Evolutionary conservation across 2,888 invertebrate genomes (phyloP), one percentile per base, ranked within the genome.

Genomic region (Augochlorella aurata): DNA sequence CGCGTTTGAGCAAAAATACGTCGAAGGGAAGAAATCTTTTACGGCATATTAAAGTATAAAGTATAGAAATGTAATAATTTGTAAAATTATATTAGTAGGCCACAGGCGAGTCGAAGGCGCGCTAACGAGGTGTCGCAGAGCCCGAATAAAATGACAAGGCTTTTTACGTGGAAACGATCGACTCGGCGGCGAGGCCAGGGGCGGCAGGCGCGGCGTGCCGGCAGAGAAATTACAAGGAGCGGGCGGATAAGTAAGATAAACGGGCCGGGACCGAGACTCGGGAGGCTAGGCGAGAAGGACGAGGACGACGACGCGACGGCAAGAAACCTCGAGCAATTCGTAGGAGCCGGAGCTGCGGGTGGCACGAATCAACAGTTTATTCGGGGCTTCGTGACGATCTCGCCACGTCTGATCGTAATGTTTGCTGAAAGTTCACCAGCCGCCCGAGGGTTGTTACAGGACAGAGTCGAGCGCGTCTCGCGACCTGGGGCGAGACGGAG

Each of bases 361-460:
- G 79, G 52, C 72, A 70, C 86, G 86, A 88, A 87, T 87, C 88
- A 88, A 88, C 87, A 88, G 86, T 88, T 88, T 88, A 87, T 85
- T 86, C 74, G 87, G 24, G 74, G 63, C 76, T 72, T 81, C 73
- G 73, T 81, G 83, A 83, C 74, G 80, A 79, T 84, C 73, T 81
- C 83, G 67, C 75, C 80, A 67, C 83, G 82, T 87, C 86, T 84
- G 80, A 89, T 87, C 86, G 83, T 74, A 82, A 84, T 79, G 82
- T 83, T 88, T 87, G 82, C 77, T 77, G 84, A 84, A 89, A 87
- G 83, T 88, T 83, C 74, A 66, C 44, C 79, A 68, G 45, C 80
- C 74, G 81, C 73, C 75, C 65, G 79, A 67, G 73, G 83, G 71
- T 84, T 82, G 82, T 81, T 81, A 80, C 74, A 77, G 78, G 82